A percentile compares a stretch with the other conserved stretches of the same genome.
These are phyloP conservation scores for Cataglyphis livida DNA, from an alignment of 2,888 invertebrate genomes.

Conservation along the genomic window DNA sequence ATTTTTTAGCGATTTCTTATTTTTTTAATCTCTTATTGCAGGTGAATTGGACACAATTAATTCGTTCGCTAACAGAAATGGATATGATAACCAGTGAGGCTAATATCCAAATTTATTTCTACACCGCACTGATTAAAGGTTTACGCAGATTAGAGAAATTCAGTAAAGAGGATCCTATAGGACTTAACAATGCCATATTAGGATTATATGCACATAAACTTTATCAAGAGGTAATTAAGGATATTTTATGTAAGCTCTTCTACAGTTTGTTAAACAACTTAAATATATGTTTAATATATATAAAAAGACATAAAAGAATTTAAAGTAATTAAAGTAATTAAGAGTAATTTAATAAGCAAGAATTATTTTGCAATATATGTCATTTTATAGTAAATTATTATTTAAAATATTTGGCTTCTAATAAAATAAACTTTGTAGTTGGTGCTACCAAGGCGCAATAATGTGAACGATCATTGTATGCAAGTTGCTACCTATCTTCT, in stretches of 20 bases:
- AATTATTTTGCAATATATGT: not conserved
- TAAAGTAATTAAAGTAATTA: no score
- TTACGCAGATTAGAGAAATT: constrained; percentile 63
- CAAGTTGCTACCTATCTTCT: constrained; percentile 68
- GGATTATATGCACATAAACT: constrained; percentile 74
- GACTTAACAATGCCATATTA: constrained; percentile 74
- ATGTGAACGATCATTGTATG: constrained; percentile 71
- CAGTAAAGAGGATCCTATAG: constrained; percentile 2
- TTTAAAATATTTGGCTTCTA: not conserved
- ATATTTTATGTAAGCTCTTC: not conserved
- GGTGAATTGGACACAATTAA: constrained; percentile 75
- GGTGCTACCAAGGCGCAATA: constrained; percentile 64
- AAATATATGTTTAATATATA: not conserved
- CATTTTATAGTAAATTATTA: constrained; percentile 13
- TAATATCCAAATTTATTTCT: constrained; percentile 72
- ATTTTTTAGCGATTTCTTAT: not conserved
- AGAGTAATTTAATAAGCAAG: not conserved
- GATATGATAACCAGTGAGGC: constrained; percentile 44
- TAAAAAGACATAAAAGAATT: not conserved
- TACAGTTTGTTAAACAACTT: not conserved
- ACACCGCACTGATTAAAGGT: constrained; percentile 61
- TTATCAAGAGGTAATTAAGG: constrained; percentile 72
- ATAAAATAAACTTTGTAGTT: constrained; percentile 62
- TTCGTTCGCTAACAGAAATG: constrained; percentile 51
- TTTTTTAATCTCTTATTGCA: constrained; percentile 33